phyloP scores from a whole-genome alignment of 2,888 invertebrate species.

The Glaucopsyche alexis region DNA sequence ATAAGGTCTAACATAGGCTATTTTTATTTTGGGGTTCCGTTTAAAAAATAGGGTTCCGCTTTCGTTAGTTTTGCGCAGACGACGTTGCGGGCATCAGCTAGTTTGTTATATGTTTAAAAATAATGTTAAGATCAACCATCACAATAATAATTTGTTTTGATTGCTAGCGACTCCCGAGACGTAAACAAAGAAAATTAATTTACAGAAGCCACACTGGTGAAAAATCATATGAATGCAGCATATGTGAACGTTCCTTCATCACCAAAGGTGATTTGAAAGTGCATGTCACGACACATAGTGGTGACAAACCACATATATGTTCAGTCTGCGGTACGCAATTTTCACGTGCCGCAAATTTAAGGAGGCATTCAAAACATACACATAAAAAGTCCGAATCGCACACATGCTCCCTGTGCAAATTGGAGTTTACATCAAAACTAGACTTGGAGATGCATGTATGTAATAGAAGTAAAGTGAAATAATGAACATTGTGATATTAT shows the following conservation, averaged over 20 bases:
- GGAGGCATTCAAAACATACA: slow-evolving; percentile 59
- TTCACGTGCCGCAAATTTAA: slow-evolving; percentile 65
- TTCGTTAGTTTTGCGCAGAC: too few species aligned
- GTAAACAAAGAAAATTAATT: slow-evolving; percentile 35
- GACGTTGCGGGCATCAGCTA: too few species aligned
- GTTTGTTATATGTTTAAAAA: neutral
- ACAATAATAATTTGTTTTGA: too few species aligned
- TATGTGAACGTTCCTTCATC: slow-evolving; percentile 66
- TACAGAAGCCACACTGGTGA: slow-evolving; percentile 73
- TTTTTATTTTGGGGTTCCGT: too few species aligned
- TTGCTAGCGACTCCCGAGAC: too few species aligned
- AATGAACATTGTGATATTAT: neutral
- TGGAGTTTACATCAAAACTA: slow-evolving; percentile 49
- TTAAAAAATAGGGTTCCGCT: too few species aligned
- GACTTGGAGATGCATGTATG: slow-evolving; percentile 55
- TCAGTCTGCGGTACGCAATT: slow-evolving; percentile 62
- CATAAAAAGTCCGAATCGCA: slow-evolving; percentile 47
- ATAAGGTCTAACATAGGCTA: too few species aligned
- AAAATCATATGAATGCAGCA: slow-evolving; percentile 67
- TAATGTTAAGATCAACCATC: neutral
- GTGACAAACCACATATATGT: slow-evolving; percentile 65
- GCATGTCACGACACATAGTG: slow-evolving; percentile 63
- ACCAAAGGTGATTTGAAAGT: slow-evolving; percentile 70
- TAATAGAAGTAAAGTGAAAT: slow-evolving; percentile 40
- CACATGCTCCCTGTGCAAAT: slow-evolving; percentile 49